phyloP scores from a whole-genome alignment of 2,113 vertebrate species.

The Ginglymostoma cirratum region DNA sequence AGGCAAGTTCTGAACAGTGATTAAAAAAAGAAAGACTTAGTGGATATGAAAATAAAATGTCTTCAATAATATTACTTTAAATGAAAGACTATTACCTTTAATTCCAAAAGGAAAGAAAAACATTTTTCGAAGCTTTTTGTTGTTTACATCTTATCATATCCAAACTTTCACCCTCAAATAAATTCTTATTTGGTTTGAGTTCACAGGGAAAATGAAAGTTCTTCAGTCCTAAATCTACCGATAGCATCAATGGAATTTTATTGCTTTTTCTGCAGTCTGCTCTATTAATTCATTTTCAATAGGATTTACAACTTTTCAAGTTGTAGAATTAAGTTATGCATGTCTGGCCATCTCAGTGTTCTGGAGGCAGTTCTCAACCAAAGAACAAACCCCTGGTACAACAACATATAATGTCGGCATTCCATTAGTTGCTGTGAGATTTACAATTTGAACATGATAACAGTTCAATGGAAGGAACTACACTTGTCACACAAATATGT shows the following conservation, averaged over 20 bases:
- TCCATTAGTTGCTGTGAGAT: constrained; percentile 24
- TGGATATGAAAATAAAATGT: background rate
- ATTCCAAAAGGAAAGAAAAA: background rate
- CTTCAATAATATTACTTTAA: background rate
- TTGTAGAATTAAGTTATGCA: constrained; percentile 21
- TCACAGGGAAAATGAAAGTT: constrained; percentile 5
- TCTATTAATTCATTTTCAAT: constrained; percentile 20
- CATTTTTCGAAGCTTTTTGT: background rate
- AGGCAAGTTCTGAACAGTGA: background rate
- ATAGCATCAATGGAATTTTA: constrained; percentile 22
- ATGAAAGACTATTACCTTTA: background rate
- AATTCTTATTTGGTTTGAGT: constrained; percentile 1
- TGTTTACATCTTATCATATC: background rate
- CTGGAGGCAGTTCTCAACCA: constrained; percentile 18
- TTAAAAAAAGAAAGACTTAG: background rate
- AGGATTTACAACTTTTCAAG: constrained; percentile 21
- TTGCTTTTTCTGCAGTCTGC: background rate
- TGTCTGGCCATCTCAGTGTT: background rate
- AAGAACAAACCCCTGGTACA: background rate
- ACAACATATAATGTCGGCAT: constrained; percentile 28
- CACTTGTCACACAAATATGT: constrained; percentile 34
- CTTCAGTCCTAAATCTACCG: background rate
- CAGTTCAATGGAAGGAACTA: constrained; percentile 29
- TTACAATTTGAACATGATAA: constrained; percentile 37
- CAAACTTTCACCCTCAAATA: background rate